Base-by-base conservation (phyloP, 2,888 invertebrate genomes). In the Chrysolina haemoptera region DNA sequence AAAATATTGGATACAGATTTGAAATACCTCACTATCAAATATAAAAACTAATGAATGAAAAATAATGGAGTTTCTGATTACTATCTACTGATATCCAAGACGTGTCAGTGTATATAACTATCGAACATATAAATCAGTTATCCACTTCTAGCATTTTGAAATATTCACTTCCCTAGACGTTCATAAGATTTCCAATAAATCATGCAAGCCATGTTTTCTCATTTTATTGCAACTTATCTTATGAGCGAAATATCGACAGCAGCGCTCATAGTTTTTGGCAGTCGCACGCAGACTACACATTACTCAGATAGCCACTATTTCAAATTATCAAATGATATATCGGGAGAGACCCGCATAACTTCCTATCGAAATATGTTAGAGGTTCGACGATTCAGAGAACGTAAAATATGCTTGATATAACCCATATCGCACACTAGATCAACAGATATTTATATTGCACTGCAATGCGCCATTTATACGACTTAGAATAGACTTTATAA, bases 401-500 rank as follows among this genome's bases (percentile, higher is more conserved):
- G 69, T 73, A 73, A 65, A 73, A 73, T 73, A 73, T 69, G 43
- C 62, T 20, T 43, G 73, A 68, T 65, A 64, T 68, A 69, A 64
- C 63, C 65, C 69, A 69, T 69, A 73, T 69, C 69, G 48, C 69
- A 41, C 43, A 46, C 48, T 69, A 73, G 59, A 79, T 81, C 79
- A 79, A 75, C 79, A 77, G 76, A 78, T 81, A 80, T 81, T 81
- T 81, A 81, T 81, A 78, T 68, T 65, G 69, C 73, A 77, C 75
- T 79, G 81, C 81, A 79, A 5, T 80, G 79, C 79, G 75, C 79
- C 80, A 77, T 79, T 81, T 76, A 79, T 79, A 75, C 74, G 70
- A 78, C 76, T 74, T 75, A 73, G 69, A 70, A 68, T 66, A 69
- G 40, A 59, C 67, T 68, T 64, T 59, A 66, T 50, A 53, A 59